Evolutionary conservation across 2,797 vertebrate species (phyloP).

Genomic region (Lagodon rhomboides): DNA sequence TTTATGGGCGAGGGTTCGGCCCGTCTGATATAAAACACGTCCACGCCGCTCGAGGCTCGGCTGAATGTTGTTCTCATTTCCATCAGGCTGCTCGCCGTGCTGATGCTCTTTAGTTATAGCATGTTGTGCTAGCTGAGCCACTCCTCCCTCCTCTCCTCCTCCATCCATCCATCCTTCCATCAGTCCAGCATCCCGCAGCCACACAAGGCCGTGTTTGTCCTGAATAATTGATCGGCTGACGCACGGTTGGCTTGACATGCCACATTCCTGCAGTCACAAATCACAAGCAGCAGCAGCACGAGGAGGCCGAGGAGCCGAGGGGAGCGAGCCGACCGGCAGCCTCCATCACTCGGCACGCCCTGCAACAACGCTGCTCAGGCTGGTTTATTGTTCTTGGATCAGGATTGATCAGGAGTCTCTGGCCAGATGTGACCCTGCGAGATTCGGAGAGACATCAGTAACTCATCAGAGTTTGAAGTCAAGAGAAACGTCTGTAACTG

Average conservation of each 20-base stretch:
- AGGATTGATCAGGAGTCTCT: neutral
- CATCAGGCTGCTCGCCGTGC: slow-evolving; percentile 1
- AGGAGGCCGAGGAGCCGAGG: slow-evolving; percentile 22
- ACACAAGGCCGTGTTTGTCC: slow-evolving; percentile 43
- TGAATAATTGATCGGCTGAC: slow-evolving; percentile 73
- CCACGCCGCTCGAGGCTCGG: slow-evolving; percentile 4
- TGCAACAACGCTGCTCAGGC: neutral
- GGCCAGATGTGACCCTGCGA: neutral
- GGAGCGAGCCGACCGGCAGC: slow-evolving; percentile 17
- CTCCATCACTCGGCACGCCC: slow-evolving; percentile 26
- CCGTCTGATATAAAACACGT: slow-evolving; percentile 47
- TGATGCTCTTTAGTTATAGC: slow-evolving; percentile 21
- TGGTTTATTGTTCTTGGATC: neutral
- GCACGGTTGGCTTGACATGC: slow-evolving; percentile 47
- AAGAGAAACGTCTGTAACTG: too few relatives aligned
- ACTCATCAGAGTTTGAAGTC: too few relatives aligned
- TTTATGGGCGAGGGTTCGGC: slow-evolving; percentile 56
- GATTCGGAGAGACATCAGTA: too few relatives aligned
- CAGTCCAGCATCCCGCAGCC: slow-evolving; percentile 30
- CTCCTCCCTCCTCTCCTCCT: neutral
- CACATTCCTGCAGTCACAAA: slow-evolving; percentile 61
- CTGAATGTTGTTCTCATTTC: slow-evolving; percentile 36
- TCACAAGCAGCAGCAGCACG: slow-evolving; percentile 23
- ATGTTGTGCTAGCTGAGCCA: neutral
- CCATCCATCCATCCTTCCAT: slow-evolving; percentile 12